These are phyloP conservation scores for Sisor rabdophorus DNA, from an alignment of 2,113 vertebrate genomes.

Conservation along the genomic window DNA sequence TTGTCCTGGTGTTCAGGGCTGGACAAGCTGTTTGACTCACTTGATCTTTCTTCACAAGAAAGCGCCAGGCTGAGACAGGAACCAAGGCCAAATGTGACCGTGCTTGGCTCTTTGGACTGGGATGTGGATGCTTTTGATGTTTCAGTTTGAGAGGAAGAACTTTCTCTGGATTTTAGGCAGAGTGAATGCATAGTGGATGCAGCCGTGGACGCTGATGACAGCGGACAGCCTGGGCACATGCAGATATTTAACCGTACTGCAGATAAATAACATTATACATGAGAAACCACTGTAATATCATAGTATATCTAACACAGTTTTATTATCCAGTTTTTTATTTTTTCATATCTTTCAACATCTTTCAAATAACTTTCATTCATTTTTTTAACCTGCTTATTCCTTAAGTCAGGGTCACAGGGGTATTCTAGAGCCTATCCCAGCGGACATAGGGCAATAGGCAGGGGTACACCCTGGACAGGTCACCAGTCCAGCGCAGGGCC, in stretches of 20 bases:
- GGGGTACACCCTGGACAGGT: too few relatives aligned
- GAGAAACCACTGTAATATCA: neutral
- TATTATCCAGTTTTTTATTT: too few relatives aligned
- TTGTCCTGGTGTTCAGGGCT: conserved; percentile 46
- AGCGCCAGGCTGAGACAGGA: conserved; percentile 53
- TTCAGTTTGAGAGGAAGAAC: conserved; percentile 8
- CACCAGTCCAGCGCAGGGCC: too few relatives aligned
- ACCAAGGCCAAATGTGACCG: conserved; percentile 42
- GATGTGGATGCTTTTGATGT: conserved; percentile 8
- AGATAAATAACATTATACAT: conserved; percentile 9
- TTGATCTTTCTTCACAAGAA: conserved; percentile 51
- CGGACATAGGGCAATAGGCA: too few relatives aligned
- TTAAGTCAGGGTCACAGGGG: too few relatives aligned
- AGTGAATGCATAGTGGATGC: conserved; percentile 48
- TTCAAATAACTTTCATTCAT: too few relatives aligned
- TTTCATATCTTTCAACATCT: too few relatives aligned
- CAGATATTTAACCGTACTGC: conserved; percentile 62
- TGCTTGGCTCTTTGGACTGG: conserved; percentile 53
- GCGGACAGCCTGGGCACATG: conserved; percentile 70
- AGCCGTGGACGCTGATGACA: conserved; percentile 50
- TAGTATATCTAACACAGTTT: neutral
- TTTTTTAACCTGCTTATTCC: too few relatives aligned
- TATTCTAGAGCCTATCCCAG: too few relatives aligned
- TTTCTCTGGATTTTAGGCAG: conserved; percentile 54
- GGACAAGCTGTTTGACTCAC: conserved; percentile 29